phyloP scores from a whole-genome alignment of 2,888 invertebrate species.

The Philhelius pedissequus region DNA sequence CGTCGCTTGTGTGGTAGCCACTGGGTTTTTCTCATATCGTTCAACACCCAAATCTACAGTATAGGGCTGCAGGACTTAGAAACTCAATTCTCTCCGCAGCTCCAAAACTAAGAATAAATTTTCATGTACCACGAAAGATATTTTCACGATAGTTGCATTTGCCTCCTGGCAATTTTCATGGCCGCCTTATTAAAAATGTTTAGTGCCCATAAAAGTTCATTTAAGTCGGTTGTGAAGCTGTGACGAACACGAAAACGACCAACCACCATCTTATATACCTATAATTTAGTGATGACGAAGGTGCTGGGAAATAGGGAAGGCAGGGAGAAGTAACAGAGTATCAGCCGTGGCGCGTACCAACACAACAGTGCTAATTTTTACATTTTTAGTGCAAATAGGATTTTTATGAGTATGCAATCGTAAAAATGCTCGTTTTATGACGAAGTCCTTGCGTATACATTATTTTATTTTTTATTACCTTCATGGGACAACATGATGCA shows the following conservation, averaged over 20 bases:
- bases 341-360: neutral
- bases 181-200: conserved; percentile 68
- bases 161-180: conserved; percentile 60
- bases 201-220: conserved; percentile 64
- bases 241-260: conserved; percentile 13
- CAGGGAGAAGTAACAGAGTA: neutral
- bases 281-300: no score
- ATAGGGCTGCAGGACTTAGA: neutral
- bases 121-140: conserved; percentile 12
- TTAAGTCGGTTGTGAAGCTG: conserved; percentile 48
- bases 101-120: neutral
- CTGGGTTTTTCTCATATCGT: neutral
- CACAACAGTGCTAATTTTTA: conserved; percentile 53
- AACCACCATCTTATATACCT: neutral
- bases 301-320: no score
- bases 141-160: conserved; percentile 59
- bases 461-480: conserved; percentile 63
- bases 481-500: conserved; percentile 15
- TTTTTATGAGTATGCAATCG: conserved; percentile 68
- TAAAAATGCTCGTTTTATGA: conserved; percentile 65
- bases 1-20: conserved; percentile 20
- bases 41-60: neutral
- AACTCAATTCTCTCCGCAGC: neutral
- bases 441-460: conserved; percentile 57
- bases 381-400: conserved; percentile 68